Evolutionary conservation across 2,888 invertebrate genomes (phyloP), one percentile per base, ranked within the genome.

Genomic region (Ferdinandea cuprea): DNA sequence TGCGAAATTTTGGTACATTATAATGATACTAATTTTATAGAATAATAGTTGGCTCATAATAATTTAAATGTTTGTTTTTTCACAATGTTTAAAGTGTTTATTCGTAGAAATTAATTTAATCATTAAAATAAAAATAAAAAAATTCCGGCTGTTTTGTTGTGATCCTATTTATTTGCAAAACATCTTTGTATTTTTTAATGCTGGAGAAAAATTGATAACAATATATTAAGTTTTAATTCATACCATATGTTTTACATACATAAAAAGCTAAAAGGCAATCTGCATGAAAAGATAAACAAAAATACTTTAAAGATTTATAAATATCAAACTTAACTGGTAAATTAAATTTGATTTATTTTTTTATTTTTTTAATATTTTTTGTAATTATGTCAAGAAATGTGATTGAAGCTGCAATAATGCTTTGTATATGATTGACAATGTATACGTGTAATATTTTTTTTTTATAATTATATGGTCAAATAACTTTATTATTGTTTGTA

Each of bases 231-330:
- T 17, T 44, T 54, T 63, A 52, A 66, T 74, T 58, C 25, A 11
- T 52, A 76, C 32, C 56, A 37, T 52, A 71, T 71, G 65, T 76
- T 52, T 13, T 81, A 78, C 79, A 79, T 79, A 79, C 79, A 79
- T 79, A 79, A 79, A 83, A 84, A 74, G 79, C 84, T 84, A 48
- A 84, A 79, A 79, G 84, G 84, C 84, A 79, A 84, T 69, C 42
- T 56, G 78, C 72, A 72, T 28, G 50, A 68, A 19, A n/a, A n/a
- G n/a, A n/a, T n/a, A n/a, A 72, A 50, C 44, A n/a, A 66, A 68
- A 11, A 71, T 52, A 59, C 7, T 21, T 35, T 21, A 59, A 66
- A 54, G 37, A 25, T 59, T 37, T 54, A 63, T 25, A 42, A 46
- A 28, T 63, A 30, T 44, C 11, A 54, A 68, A 66, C 54, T 19